Evolutionary conservation across 92 coral and sea anemone species (phyloP), one percentile per base, ranked within the genome.

Genomic region (Bergia puertoricense): DNA sequence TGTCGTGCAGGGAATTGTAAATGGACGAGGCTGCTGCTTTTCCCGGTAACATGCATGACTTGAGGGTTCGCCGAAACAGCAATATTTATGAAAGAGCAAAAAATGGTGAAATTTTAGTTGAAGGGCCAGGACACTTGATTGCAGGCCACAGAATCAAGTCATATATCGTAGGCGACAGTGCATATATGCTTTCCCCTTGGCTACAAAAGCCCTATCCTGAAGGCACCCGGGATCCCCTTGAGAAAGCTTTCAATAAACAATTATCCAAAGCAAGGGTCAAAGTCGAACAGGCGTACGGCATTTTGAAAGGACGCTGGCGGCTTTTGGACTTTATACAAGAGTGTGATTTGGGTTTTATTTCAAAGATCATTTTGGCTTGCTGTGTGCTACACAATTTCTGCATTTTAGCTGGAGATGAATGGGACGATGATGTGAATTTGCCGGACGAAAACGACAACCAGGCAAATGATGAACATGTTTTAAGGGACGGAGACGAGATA

Each of bases 201-300:
- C 90, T 91, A 48, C 93, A 91, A 82, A 88, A 91, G 78, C 93
- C 93, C 30, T 91, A 88, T 83, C 92, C 90, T 57, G 85, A 86
- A 82, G 92, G 90, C 77, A 90, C 92, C 6, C 81, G 88, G 46
- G 90, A 91, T 85, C 91, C 89, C 6, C 50, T 65, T 30, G 93
- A 91, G 80, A 91, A 81, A 42, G 50, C 69, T 45, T 88, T 88
- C 77, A 91, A 91, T 45, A 81, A 89, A 85, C 82, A 79, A 20
- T 50, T 79, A 6, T 79, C 82, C 2, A 79, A 79, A 22, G 66
- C 66, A 10, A 41, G 81, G 18, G 59, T 76, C 6, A 44, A 43
- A 4, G 57, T 76, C 8, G 57, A 76, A 18, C 46, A 38, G 46
- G 80, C 80, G 10, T 76, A 14, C 46, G 81, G 81, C 18, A 77